A percentile compares a stretch with the other conserved stretches of the same genome.
Conservation (phyloP, 2,113 vertebrate genomes). For the Xenopus borealis region DNA sequence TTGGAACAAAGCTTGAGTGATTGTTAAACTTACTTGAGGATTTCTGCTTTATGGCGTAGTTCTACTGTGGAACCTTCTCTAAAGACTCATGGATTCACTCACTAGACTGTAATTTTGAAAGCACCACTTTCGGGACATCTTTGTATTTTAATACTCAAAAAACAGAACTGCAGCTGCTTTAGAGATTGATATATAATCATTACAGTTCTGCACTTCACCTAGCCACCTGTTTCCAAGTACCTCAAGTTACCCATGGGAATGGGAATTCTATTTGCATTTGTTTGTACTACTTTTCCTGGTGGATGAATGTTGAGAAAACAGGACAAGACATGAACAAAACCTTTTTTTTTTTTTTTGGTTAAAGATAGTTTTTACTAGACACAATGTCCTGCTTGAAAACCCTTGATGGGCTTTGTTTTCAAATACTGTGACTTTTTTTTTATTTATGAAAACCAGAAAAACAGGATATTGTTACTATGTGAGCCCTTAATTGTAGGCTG, state of each 20-base stretch:
- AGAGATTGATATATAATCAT: constrained; percentile 49
- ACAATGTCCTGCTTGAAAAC: constrained; percentile 78
- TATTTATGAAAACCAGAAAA: constrained; percentile 54
- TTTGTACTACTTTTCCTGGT: constrained; percentile 73
- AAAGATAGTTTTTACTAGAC: constrained; percentile 68
- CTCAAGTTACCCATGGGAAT: constrained; percentile 78
- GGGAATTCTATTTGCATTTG: constrained; percentile 67
- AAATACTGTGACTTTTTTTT: constrained; percentile 82
- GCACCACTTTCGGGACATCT: constrained; percentile 70
- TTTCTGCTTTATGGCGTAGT: neutral
- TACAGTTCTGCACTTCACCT: constrained; percentile 66
- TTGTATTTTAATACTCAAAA: constrained; percentile 80
- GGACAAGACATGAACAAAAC: constrained; percentile 70
- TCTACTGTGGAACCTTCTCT: constrained; percentile 47
- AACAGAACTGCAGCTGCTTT: constrained; percentile 65
- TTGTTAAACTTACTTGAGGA: constrained; percentile 57
- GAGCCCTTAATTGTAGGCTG: constrained; percentile 65
- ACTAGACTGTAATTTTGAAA: constrained; percentile 58
- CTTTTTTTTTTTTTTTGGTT: constrained; percentile 49
- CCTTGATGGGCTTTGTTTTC: constrained; percentile 77
- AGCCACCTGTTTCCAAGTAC: constrained; percentile 80
- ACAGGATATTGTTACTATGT: constrained; percentile 70
- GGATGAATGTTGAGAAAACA: constrained; percentile 77
- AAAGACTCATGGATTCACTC: constrained; percentile 58
- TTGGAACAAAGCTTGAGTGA: constrained; percentile 58